Evolutionary conservation across 2,113 vertebrate genomes (phyloP), one percentile per base, ranked within the genome.

Genomic region (Centrocercus urophasianus): DNA sequence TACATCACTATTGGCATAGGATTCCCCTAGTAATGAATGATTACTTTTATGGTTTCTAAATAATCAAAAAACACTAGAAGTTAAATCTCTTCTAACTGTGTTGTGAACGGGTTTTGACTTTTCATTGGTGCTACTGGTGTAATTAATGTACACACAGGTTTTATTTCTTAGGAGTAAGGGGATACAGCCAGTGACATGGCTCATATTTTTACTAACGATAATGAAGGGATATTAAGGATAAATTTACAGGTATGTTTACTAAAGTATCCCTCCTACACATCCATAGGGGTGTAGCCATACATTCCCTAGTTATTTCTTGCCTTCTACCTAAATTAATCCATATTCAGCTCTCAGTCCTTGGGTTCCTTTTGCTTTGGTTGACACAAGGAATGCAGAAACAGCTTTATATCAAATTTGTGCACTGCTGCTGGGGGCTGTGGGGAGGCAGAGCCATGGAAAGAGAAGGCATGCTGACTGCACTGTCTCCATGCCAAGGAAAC

Each of bases 301-400:
- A 32, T 83, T 86, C 13, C 30, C 43, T 40, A 72, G 72, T 52
- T 24, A 54, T 65, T 86, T 86, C 40, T 86, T 93, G 28, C 43
- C 47, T 88, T 86, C 76, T 84, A 16, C 72, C 36, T 67, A 71
- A 76, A 63, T 4, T 59, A 70, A 60, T 13, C 28, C 28, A 71
- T n/a, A 56, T 43, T 65, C 52, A 91, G 57, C 73, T 71, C 75
- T 65, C 78, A 71, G 21, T 71, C 42, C 20, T 63, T 57, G 48
- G 34, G n/a, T 69, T 87, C 34, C 34, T 74, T 87, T 88, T 48
- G 66, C 83, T 89, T 81, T 80, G 71, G 19, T 25, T 91, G 72
- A 34, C 85, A 91, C 38, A 36, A 40, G 65, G 30, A 45, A 66
- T 0, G 3, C 47, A 89, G 38, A 63, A 91, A 15, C 0, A 0